Conservation (phyloP, 2,113 vertebrate species). For the Anarhynchus alexandrinus region DNA sequence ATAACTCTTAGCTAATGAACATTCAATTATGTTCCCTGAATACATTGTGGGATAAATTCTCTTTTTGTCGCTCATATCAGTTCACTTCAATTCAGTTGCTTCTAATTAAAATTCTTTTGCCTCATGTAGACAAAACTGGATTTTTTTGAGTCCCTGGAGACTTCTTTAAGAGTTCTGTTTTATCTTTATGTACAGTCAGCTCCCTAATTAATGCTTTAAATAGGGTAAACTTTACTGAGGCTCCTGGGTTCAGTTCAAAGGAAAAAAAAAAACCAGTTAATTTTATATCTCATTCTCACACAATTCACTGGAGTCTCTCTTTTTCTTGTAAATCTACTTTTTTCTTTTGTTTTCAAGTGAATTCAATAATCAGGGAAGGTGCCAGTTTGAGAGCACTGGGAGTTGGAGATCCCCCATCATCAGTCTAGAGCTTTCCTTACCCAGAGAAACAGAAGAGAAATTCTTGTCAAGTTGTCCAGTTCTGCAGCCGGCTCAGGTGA, state of each 20-base stretch:
- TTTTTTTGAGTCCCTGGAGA: slow-evolving; percentile 42
- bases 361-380: slow-evolving; percentile 29
- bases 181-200: slow-evolving; percentile 70
- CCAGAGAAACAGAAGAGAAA: background rate
- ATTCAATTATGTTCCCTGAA: slow-evolving; percentile 58
- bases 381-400: slow-evolving; percentile 15
- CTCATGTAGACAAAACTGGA: slow-evolving; percentile 56
- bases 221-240: slow-evolving; percentile 59
- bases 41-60: slow-evolving; percentile 53
- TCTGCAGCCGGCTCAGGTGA: background rate
- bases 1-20: slow-evolving; percentile 64
- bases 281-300: slow-evolving; percentile 46
- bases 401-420: background rate
- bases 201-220: slow-evolving; percentile 66
- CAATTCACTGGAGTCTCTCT: slow-evolving; percentile 34
- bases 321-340: slow-evolving; percentile 52
- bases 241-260: slow-evolving; percentile 66
- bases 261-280: background rate
- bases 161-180: slow-evolving; percentile 62
- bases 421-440: background rate
- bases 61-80: slow-evolving; percentile 51
- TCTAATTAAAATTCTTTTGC: slow-evolving; percentile 70
- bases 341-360: slow-evolving; percentile 54
- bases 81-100: slow-evolving; percentile 56
- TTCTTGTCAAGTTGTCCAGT: background rate